Evolutionary conservation across 2,888 invertebrate genomes (phyloP), one percentile per base, ranked within the genome.

Genomic region (Galerucella pusilla): DNA sequence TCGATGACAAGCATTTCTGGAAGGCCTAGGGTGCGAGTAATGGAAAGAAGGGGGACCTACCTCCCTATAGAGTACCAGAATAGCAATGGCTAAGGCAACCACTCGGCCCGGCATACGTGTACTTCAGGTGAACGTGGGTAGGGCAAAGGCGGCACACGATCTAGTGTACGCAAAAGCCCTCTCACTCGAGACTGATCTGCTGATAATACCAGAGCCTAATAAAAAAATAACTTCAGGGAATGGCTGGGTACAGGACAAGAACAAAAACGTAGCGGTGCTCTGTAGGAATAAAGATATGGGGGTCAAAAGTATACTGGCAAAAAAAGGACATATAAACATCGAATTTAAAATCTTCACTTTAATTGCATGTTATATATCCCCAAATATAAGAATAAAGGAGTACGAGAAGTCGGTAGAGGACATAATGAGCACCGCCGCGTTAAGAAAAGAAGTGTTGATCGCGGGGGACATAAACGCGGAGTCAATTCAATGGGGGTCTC

Each of bases 381-480:
- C 52, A 1, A 52, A 52, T 5, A n/a, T 52, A 16, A 57, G 6
- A 12, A 14, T 5, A 12, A 16, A 61, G 28, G 64, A 49, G 0
- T 71, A 45, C 59, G 65, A 49, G 28, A 20, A 54, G 11, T 20
- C 52, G 20, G 28, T 72, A 4, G 74, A 60, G n/a, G 45, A 63
- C 10, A n/a, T 68, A 5, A 68, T 75, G 68, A 49, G 63, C 12
- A 7, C 20, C 6, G 16, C 28, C 9, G 59, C 12, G 6, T 64
- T n/a, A 35, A 16, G 0, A 12, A 42, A 3, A 12, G 42, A 49
- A 11, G 2, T 52, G 14, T 20, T 25, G 2, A 1, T 77, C 10
- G 7, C 70, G 42, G 75, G 77, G 14, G 77, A 77, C 20, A 46
- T 75, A 2, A 68, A 77, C n/a, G 73, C 73, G 0, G 75, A 77